Conservation (phyloP, 1,140 invertebrate genomes). For the Lutraria rhynchaena region DNA sequence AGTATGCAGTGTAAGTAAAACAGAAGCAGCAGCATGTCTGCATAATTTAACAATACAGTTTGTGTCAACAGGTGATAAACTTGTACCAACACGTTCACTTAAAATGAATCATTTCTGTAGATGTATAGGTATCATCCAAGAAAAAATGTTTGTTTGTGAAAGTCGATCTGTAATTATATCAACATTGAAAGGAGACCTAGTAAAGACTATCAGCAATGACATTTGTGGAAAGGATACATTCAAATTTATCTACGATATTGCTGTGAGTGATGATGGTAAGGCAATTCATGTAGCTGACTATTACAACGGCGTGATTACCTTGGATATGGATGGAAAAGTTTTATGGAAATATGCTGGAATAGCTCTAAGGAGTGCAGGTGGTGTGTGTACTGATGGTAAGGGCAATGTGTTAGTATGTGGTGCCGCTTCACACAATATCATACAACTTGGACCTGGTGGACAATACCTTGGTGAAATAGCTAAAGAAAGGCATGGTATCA, state of each 20-base stretch:
- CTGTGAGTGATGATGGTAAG: neutral
- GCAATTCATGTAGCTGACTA: neutral
- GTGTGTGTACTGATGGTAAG: neutral
- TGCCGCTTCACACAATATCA: neutral
- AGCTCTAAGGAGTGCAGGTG: neutral
- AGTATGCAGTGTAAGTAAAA: neutral
- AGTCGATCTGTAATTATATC: too few relatives aligned
- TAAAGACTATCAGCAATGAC: neutral
- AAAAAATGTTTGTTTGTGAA: too few relatives aligned
- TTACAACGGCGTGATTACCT: neutral
- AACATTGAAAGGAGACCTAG: too few relatives aligned
- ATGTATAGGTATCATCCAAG: neutral
- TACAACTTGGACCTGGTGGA: neutral
- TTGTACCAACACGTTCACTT: too few relatives aligned
- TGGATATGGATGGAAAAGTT: neutral
- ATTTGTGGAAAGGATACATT: neutral
- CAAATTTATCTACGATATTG: neutral
- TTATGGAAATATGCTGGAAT: neutral
- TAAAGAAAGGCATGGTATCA: too few relatives aligned
- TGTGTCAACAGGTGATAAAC: too few relatives aligned
- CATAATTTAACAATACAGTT: neutral
- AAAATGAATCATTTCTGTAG: neutral
- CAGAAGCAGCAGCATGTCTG: neutral
- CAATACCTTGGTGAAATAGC: neutral
- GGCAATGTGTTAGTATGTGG: neutral